Evolutionary conservation across 1,140 invertebrate species (phyloP), one percentile per base, ranked within the genome.

Genomic region (Papilio aristodemus): DNA sequence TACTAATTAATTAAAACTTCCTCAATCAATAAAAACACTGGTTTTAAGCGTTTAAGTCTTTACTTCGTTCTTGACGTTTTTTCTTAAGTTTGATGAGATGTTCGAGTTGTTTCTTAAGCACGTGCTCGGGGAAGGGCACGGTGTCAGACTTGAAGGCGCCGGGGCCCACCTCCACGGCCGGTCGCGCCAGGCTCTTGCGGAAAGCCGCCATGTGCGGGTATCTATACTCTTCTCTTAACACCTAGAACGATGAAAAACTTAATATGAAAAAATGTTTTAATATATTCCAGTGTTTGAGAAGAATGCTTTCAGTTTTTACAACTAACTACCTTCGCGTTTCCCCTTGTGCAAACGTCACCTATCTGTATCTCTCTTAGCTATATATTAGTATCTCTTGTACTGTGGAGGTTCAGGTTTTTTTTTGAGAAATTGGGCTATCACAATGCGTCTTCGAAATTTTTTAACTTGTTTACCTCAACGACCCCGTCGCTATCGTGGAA

Each of bases 51-150:
- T 6, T 25, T 19, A 54, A 54, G 22, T 22, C 8, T 54, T 54
- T 54, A 54, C 4, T 54, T 54, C 22, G 19, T 22, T 22, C 22
- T 17, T 54, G 19, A 11, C 6, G 46, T 54, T 54, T 54, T 19
- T 54, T 8, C 22, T 54, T 17, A 54, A 54, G 46, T 22, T 25
- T 17, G 6, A 54, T 54, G 46, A 54, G 46, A 54, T 54, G 46
- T 22, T 54, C 46, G 46, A 54, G 46, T 22, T 46, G 43, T 17
- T 46, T 46, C 14, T 46, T 46, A 8, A 46, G 43, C 17, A 17
- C 7, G 14, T 46, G 14, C 7, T 14, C 14, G 17, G 43, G 17
- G 14, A 17, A 17, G 14, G 14, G 14, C 14, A 46, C 43, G 7
- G 14, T 14, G 6, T 46, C 43, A 7, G 43, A 46, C 14, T 46